A percentile compares a stretch with the other conserved stretches of the same genome.
Evolutionary conservation across 2,888 invertebrate species (phyloP).

Genomic region (Clunio marinus): DNA sequence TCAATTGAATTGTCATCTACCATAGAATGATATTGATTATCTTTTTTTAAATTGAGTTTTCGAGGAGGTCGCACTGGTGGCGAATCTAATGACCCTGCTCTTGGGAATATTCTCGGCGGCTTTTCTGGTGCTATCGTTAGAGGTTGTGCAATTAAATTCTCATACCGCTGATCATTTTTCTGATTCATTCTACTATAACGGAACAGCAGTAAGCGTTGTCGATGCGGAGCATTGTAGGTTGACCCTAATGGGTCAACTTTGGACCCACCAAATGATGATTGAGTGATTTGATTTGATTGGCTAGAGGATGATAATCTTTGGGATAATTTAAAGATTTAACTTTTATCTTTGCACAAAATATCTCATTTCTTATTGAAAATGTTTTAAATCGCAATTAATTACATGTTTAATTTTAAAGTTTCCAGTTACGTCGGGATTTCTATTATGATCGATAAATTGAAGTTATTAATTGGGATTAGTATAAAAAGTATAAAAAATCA

Average conservation of each 20-base stretch:
- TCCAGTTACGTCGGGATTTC: no score
- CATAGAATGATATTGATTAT: slow-evolving; percentile 27
- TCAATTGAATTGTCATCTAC: slow-evolving; percentile 41
- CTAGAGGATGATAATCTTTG: no score
- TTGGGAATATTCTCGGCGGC: background rate
- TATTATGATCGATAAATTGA: no score
- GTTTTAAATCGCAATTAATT: no score
- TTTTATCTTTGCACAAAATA: no score
- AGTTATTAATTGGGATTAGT: no score
- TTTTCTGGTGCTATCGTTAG: background rate
- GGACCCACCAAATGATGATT: background rate
- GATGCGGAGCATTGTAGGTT: slow-evolving; percentile 6
- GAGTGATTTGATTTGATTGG: no score
- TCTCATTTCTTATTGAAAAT: no score
- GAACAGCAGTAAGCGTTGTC: slow-evolving; percentile 14
- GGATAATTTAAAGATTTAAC: no score
- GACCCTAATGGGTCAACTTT: background rate
- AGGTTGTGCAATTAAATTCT: background rate
- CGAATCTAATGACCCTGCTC: slow-evolving; percentile 1
- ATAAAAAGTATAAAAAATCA: no score
- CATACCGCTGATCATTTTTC: background rate
- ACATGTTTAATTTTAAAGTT: no score
- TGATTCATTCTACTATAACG: slow-evolving; percentile 25
- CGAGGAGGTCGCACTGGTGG: background rate
- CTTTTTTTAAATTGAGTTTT: background rate